These are phyloP conservation scores for Watsonalla cultraria DNA, from an alignment of 2,888 invertebrate genomes.

Conservation along the genomic window DNA sequence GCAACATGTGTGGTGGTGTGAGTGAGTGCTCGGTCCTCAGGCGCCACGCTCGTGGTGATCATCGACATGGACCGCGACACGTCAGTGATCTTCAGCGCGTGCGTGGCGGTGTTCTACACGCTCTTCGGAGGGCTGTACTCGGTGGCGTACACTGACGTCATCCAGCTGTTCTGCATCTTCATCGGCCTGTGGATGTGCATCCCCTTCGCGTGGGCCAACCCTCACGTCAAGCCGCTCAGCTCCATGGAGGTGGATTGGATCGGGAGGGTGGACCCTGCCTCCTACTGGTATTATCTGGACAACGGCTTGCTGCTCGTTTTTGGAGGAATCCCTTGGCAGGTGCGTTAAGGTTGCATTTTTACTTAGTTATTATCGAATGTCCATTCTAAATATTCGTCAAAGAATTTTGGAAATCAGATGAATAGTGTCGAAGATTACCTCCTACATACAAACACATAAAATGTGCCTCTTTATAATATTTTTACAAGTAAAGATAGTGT, in stretches of 20 bases:
- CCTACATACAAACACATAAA: too few species aligned
- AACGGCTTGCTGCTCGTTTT: constrained; percentile 93
- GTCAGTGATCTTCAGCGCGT: constrained; percentile 96
- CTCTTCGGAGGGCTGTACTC: constrained; percentile 98
- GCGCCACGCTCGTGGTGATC: constrained; percentile 97
- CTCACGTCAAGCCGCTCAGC: constrained; percentile 89
- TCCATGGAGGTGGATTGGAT: constrained; percentile 94
- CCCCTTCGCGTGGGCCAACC: constrained; percentile 95
- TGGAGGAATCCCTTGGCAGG: constrained; percentile 99
- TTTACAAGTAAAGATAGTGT: too few species aligned
- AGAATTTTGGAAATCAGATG: too few species aligned
- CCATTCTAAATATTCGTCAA: too few species aligned
- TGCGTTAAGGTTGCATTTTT: constrained; percentile 30
- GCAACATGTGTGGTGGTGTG: too few species aligned
- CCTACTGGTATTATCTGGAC: constrained; percentile 91
- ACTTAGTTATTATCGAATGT: too few species aligned
- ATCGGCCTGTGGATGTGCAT: constrained; percentile 99
- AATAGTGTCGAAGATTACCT: too few species aligned
- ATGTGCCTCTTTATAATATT: too few species aligned
- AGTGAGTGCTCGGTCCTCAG: constrained; percentile 52
- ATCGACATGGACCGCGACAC: constrained; percentile 96
- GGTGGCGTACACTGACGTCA: constrained; percentile 99
- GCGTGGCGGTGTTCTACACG: constrained; percentile 98
- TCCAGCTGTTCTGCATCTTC: constrained; percentile 98
- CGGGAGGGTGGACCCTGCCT: constrained; percentile 84